phyloP scores from a whole-genome alignment of 2,888 invertebrate genomes.

The Folsomia candida region DNA sequence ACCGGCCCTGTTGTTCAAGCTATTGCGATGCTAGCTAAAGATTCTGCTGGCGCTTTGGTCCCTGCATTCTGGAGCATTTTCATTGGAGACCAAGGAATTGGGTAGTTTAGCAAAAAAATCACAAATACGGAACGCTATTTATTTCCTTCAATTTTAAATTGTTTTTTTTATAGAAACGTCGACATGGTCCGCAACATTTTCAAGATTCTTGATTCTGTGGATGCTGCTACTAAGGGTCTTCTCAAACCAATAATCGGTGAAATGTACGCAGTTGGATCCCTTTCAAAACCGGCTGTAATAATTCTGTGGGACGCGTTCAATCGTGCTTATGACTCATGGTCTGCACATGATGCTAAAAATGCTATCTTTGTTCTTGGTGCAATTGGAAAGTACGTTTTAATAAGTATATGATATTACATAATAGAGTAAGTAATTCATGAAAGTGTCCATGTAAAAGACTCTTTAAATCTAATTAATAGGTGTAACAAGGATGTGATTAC shows the following conservation, averaged over 20 bases:
- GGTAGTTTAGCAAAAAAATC: background rate
- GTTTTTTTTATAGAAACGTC: background rate
- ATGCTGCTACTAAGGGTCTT: slow-evolving; percentile 33
- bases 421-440: no score
- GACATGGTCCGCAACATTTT: slow-evolving; percentile 30
- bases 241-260: slow-evolving; percentile 37
- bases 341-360: slow-evolving; percentile 26
- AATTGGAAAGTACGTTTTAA: slow-evolving; percentile 25
- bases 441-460: no score
- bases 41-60: background rate
- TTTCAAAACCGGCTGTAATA: no score
- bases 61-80: slow-evolving; percentile 9
- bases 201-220: slow-evolving; percentile 25
- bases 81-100: background rate
- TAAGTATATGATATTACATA: no score
- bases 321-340: slow-evolving; percentile 33
- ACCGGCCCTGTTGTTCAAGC: background rate
- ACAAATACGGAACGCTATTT: background rate
- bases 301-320: slow-evolving; percentile 45
- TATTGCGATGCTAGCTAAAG: background rate
- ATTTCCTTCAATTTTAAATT: background rate
- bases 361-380: slow-evolving; percentile 43
- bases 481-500: slow-evolving; percentile 31
- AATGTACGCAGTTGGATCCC: no score
- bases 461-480: no score